A percentile compares a stretch with the other conserved stretches of the same genome.
phyloP scores from a whole-genome alignment of 2,797 vertebrate species.

The Gambusia yucatana region DNA sequence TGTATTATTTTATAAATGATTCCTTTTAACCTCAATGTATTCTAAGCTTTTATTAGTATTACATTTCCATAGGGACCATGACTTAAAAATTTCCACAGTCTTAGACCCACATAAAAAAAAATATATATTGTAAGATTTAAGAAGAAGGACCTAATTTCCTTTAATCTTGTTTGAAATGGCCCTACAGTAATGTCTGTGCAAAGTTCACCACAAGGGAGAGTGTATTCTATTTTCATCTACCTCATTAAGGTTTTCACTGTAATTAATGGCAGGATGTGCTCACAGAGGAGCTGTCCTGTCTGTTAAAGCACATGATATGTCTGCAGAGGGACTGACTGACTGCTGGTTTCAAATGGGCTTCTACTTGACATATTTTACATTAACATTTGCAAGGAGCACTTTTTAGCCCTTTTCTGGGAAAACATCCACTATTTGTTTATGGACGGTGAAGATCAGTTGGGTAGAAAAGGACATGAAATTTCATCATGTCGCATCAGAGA shows the following conservation, averaged over 20 bases:
- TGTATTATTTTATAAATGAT: conserved; percentile 27
- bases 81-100: conserved; percentile 25
- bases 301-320: conserved; percentile 61
- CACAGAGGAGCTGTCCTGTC: conserved; percentile 67
- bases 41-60: conserved; percentile 27
- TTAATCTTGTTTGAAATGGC: conserved; percentile 51
- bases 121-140: conserved; percentile 18
- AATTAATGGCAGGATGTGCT: conserved; percentile 77
- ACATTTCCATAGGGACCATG: conserved; percentile 13
- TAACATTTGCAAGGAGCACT: not conserved
- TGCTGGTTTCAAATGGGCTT: conserved; percentile 40
- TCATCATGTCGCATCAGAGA: conserved; percentile 11
- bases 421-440: not conserved
- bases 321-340: conserved; percentile 37
- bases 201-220: conserved; percentile 45
- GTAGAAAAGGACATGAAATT: conserved; percentile 9
- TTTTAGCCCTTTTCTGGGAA: conserved; percentile 12
- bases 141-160: conserved; percentile 19
- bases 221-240: conserved; percentile 73
- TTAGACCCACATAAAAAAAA: conserved; percentile 23
- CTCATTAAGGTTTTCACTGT: conserved; percentile 75
- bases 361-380: conserved; percentile 28
- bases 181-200: conserved; percentile 39
- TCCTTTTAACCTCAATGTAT: conserved; percentile 24
- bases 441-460: not conserved